Base-by-base conservation (phyloP, 2,888 invertebrate genomes). In the Drosophila phalerata region DNA sequence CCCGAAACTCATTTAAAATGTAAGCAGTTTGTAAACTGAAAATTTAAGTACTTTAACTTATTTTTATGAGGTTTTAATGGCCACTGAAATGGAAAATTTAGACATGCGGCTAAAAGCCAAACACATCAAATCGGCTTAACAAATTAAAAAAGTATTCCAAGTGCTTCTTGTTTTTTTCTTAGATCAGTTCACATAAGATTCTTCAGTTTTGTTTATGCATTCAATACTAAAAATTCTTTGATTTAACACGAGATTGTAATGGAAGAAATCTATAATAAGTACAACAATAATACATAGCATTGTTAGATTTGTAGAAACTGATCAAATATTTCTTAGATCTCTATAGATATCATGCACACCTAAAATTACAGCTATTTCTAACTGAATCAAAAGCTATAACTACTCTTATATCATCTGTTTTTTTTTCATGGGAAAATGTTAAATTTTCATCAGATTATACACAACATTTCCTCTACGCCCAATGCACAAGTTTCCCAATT, bases 1-100 rank as follows among this genome's bases (percentile, higher is more conserved):
- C 28, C 22, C 17, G 17, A 79, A 61, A 11, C 28, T 38, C 49
- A 45, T 48, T 40, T 37, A 15, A 76, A 49, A 34, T 56, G 57
- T 56, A 57, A 64, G 73, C 73, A 66, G 52, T 82, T 74, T 60
- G 73, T 76, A 47, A 77, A 63, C 58, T 61, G 51, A 65, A 70
- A 57, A 47, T 49, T 70, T 48, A 60, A 70, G 61, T 69, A 61
- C 56, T 15, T 19, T 34, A 32, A 49, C 60, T 66, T 65, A 49
- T 62, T 57, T 70, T 77, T 58, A 77, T 81, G 42, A 49, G 61
- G n/a, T 45, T 86, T 76, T 71, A 78, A 76, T 86, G 76, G 42
- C 45, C 57, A 57, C 43, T 51, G 48, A 60, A 78, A 71, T 61
- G 74, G 74, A 73, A 73, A 78, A 62, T 73, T 40, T 51, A 19